phyloP scores from a whole-genome alignment of 2,797 vertebrate genomes.

The Pantherophis alleghaniensis region DNA sequence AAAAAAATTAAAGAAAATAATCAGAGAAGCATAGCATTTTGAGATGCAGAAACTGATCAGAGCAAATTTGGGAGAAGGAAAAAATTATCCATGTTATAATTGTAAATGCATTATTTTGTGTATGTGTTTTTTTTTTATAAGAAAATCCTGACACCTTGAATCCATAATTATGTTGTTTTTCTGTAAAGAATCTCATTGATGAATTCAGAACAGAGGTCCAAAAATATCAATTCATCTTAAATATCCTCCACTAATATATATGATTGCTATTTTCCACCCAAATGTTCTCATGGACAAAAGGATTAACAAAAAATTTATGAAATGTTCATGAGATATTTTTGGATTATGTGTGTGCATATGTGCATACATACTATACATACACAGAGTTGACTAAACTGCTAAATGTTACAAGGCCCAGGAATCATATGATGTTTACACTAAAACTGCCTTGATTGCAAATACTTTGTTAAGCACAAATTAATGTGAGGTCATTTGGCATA shows the following conservation, averaged over 20 bases:
- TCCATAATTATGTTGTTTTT: background rate
- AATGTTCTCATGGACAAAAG: background rate
- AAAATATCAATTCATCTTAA: background rate
- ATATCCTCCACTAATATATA: background rate
- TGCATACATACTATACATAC: background rate
- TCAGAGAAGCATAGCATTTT: background rate
- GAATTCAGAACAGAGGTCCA: background rate
- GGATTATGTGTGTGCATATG: background rate
- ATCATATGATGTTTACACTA: background rate
- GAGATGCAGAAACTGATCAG: background rate
- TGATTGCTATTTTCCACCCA: background rate
- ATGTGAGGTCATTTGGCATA: background rate
- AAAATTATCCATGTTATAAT: background rate
- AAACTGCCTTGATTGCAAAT: background rate
- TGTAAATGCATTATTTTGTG: background rate
- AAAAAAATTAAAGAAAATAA: background rate
- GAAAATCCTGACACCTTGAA: background rate
- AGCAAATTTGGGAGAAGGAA: background rate
- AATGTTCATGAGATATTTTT: background rate
- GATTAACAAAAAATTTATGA: background rate
- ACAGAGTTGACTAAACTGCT: background rate
- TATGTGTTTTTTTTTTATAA: background rate
- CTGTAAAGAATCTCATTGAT: background rate
- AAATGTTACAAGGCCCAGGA: background rate
- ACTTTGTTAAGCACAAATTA: background rate